These are phyloP conservation scores for Crematogaster levior DNA, from an alignment of 2,888 invertebrate genomes.

Conservation along the genomic window DNA sequence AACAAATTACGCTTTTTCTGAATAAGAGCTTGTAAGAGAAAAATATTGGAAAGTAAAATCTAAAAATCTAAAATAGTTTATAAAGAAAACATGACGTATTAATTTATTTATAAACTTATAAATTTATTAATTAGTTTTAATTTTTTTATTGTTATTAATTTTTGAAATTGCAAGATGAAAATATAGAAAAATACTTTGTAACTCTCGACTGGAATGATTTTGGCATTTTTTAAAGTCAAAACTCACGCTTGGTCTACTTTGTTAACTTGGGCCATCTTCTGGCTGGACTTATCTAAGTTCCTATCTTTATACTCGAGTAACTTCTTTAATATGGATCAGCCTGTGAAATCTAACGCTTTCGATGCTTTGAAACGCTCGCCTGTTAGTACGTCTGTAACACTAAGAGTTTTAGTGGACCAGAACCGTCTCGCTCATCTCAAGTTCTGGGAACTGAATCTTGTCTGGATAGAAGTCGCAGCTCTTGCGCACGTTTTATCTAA, in stretches of 20 bases:
- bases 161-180: background rate
- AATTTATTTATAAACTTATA: background rate
- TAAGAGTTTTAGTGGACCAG: constrained; percentile 78
- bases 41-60: background rate
- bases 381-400: constrained; percentile 33
- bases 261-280: constrained; percentile 67
- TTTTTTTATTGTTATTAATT: background rate
- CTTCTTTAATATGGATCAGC: constrained; percentile 72
- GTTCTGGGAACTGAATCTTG: constrained; percentile 72
- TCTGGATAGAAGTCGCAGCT: background rate
- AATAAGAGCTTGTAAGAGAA: background rate
- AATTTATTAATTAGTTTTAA: background rate
- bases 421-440: constrained; percentile 82
- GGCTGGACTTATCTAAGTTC: constrained; percentile 64
- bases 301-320: constrained; percentile 74
- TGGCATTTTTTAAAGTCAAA: constrained; percentile 48
- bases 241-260: constrained; percentile 67
- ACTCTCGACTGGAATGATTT: background rate
- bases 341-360: constrained; percentile 81
- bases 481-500: background rate
- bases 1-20: background rate
- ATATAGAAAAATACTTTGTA: background rate
- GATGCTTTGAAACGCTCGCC: constrained; percentile 71
- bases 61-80: background rate
- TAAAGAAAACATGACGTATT: background rate